Evolutionary conservation across 2,888 invertebrate genomes (phyloP), one percentile per base, ranked within the genome.

Genomic region (Philaethria dido): DNA sequence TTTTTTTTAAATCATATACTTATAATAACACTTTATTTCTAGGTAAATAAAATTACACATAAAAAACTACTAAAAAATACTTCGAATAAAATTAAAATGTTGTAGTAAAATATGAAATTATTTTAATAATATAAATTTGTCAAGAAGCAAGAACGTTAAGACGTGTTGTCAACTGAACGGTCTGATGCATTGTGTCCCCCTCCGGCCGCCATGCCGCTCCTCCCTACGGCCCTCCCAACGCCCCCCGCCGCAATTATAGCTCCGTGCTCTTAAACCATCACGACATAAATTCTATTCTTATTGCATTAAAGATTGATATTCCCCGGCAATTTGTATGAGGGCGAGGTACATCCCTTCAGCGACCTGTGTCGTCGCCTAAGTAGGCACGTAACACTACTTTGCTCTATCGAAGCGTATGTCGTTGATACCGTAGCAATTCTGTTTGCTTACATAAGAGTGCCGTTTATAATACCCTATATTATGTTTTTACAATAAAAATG

Each of bases 181-280:
- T 79, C 77, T 73, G 82, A 80, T 78, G 85, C 83, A 85, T 85
- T 87, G 86, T 91, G 88, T 77, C 87, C 90, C 91, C 90, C 88
- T 80, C 88, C 81, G 85, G 77, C 85, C 77, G 85, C 89, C 88
- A 86, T 85, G 79, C 87, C 82, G 88, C 89, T 83, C 91, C 90
- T 85, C 92, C 90, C 89, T 80, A 81, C 79, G 86, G 75, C 82
- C 89, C 91, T 86, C 92, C 91, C 89, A 89, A 83, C 90, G 89
- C 91, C 91, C 83, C 84, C 88, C 86, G 82, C 87, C 83, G 81
- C 87, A 85, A 87, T 87, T 86, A 88, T 81, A 69, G 62, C 64
- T 50, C 62, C 55, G 65, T 69, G 62, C 52, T 65, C 78, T 80
- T 78, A 72, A 11, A 57, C 80, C 80, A 79, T 75, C 84, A 78